Evolutionary conservation across 2,888 invertebrate genomes (phyloP).

Genomic region (Agriopis marginaria): DNA sequence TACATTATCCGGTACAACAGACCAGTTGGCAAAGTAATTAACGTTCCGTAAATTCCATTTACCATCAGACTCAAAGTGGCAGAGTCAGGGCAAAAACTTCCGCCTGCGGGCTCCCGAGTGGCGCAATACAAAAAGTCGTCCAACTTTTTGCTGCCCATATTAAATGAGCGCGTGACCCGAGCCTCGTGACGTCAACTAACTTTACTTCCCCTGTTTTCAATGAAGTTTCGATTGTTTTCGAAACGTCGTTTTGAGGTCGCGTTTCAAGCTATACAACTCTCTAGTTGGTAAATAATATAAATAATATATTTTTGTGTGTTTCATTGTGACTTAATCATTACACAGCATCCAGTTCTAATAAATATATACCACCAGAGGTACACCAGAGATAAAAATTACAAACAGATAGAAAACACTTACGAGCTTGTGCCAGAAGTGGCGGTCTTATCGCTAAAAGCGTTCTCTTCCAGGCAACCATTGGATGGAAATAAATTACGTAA

Average conservation of each 20-base stretch:
- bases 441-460: too few species aligned
- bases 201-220: constrained; percentile 12
- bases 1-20: constrained; percentile 27
- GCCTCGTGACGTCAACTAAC: constrained; percentile 18
- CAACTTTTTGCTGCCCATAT: constrained; percentile 37
- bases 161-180: constrained; percentile 54
- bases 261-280: background rate
- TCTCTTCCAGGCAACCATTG: too few species aligned
- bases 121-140: constrained; percentile 52
- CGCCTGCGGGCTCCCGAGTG: constrained; percentile 39
- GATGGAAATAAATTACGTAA: too few species aligned
- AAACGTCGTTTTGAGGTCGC: constrained; percentile 5
- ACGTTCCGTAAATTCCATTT: constrained; percentile 36
- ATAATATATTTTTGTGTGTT: too few species aligned
- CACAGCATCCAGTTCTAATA: too few species aligned
- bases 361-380: too few species aligned
- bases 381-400: too few species aligned
- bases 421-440: too few species aligned
- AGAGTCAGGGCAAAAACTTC: constrained; percentile 48
- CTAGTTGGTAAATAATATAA: too few species aligned
- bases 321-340: too few species aligned
- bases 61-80: constrained; percentile 34
- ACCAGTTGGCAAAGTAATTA: constrained; percentile 35
- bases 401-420: too few species aligned
- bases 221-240: constrained; percentile 13